Conservation (phyloP, 2,797 vertebrate genomes). For the Sebastes oblongus region DNA sequence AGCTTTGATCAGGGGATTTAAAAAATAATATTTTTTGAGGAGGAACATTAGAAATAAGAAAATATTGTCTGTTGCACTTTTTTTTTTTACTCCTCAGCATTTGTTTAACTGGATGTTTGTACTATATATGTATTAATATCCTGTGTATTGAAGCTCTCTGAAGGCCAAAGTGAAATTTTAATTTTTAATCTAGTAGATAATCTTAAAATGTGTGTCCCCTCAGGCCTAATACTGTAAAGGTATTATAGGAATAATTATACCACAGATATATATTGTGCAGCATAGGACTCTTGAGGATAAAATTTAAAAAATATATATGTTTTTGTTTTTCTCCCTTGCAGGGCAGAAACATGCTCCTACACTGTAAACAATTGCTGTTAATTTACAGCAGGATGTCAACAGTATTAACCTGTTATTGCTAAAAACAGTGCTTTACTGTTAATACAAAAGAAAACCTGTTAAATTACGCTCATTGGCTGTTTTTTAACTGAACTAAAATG, state of each 20-base stretch:
- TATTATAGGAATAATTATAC: background rate
- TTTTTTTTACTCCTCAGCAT: background rate
- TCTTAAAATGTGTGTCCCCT: background rate
- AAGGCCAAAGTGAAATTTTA: background rate
- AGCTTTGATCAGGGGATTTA: background rate
- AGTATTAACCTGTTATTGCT: no score
- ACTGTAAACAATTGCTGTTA: no score
- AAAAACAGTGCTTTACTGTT: no score
- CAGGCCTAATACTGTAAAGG: background rate
- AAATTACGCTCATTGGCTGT: no score
- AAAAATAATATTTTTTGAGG: background rate
- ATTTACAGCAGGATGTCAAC: no score
- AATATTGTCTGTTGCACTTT: background rate
- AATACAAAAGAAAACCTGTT: no score
- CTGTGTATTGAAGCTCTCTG: background rate
- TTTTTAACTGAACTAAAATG: no score
- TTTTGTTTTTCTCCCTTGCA: background rate
- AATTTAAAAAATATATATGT: no score
- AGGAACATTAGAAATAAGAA: background rate
- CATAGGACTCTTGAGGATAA: background rate
- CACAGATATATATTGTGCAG: background rate
- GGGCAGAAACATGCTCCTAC: conserved; percentile 7
- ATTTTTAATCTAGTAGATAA: background rate
- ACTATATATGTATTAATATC: background rate
- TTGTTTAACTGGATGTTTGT: background rate